Evolutionary conservation across 2,888 invertebrate species (phyloP).

Genomic region (Cephus sareptanus): DNA sequence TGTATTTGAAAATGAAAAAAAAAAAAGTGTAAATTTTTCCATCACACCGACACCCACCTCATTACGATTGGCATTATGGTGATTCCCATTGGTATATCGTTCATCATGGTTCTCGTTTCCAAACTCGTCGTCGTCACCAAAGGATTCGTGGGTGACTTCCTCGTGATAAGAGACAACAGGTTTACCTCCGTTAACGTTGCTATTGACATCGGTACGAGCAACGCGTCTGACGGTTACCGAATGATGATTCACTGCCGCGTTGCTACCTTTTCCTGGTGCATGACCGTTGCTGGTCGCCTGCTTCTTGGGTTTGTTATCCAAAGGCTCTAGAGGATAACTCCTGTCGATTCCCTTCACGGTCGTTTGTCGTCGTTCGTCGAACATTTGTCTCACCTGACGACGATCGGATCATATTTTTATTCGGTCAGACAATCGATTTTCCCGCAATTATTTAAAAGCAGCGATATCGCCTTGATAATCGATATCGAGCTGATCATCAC

Average conservation of each 20-base stretch:
- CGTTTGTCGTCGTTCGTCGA: slow-evolving; percentile 82
- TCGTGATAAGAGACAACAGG: slow-evolving; percentile 62
- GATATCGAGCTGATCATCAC: slow-evolving; percentile 28
- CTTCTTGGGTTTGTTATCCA: slow-evolving; percentile 69
- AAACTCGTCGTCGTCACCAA: slow-evolving; percentile 57
- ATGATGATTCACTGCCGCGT: slow-evolving; percentile 60
- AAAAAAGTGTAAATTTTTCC: slow-evolving; percentile 20
- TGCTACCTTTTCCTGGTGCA: slow-evolving; percentile 57
- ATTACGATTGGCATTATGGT: slow-evolving; percentile 29
- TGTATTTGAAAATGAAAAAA: slow-evolving; percentile 8
- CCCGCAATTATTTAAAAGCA: background rate
- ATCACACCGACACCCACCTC: slow-evolving; percentile 19
- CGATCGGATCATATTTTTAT: background rate
- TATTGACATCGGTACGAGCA: slow-evolving; percentile 61
- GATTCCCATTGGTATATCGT: slow-evolving; percentile 44
- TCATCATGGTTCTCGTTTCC: slow-evolving; percentile 46
- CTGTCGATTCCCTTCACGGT: slow-evolving; percentile 78
- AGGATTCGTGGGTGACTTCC: slow-evolving; percentile 57
- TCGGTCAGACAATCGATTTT: background rate
- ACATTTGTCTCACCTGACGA: slow-evolving; percentile 83
- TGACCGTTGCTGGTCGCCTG: slow-evolving; percentile 44
- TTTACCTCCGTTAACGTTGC: slow-evolving; percentile 62
- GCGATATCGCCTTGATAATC: background rate
- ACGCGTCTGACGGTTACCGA: slow-evolving; percentile 59
- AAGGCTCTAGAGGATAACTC: slow-evolving; percentile 84